Percentiles rank a stretch among this genome's conserved stretches.
These are phyloP conservation scores for Lordiphosa andalusiaca DNA, from an alignment of 2,888 invertebrate genomes.

Conservation along the genomic window DNA sequence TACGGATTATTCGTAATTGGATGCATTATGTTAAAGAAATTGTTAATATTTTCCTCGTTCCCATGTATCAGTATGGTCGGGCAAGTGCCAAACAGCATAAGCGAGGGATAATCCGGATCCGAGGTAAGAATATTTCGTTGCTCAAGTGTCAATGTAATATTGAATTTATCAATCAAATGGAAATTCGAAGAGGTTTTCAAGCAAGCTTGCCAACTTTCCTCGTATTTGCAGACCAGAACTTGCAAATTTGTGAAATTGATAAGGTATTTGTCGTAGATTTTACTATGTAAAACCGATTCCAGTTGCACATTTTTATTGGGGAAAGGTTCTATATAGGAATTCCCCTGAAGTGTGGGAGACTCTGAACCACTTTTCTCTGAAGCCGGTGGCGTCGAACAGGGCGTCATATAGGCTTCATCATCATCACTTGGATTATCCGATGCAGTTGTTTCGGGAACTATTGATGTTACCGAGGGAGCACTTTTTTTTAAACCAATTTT, in stretches of 20 bases:
- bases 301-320: slow-evolving; percentile 84
- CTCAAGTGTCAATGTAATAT: slow-evolving; percentile 87
- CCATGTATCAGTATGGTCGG: slow-evolving; percentile 94
- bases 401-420: slow-evolving; percentile 88
- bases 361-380: slow-evolving; percentile 84
- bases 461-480: slow-evolving; percentile 30
- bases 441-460: slow-evolving; percentile 23
- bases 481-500: slow-evolving; percentile 70
- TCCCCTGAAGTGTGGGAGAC: slow-evolving; percentile 78
- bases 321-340: slow-evolving; percentile 82
- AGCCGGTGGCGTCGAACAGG: slow-evolving; percentile 92
- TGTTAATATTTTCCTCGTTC: slow-evolving; percentile 92
- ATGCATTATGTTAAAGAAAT: slow-evolving; percentile 82
- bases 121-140: slow-evolving; percentile 89
- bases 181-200: slow-evolving; percentile 90
- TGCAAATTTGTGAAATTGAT: slow-evolving; percentile 92
- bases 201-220: slow-evolving; percentile 94
- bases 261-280: slow-evolving; percentile 88
- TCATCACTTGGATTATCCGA: slow-evolving; percentile 79
- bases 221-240: slow-evolving; percentile 92
- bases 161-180: slow-evolving; percentile 91
- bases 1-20: slow-evolving; percentile 51
- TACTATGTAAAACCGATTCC: slow-evolving; percentile 84
- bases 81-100: slow-evolving; percentile 91
- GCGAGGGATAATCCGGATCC: slow-evolving; percentile 93